Conservation (phyloP, 2,113 vertebrate genomes). For the Semnornis frantzii region DNA sequence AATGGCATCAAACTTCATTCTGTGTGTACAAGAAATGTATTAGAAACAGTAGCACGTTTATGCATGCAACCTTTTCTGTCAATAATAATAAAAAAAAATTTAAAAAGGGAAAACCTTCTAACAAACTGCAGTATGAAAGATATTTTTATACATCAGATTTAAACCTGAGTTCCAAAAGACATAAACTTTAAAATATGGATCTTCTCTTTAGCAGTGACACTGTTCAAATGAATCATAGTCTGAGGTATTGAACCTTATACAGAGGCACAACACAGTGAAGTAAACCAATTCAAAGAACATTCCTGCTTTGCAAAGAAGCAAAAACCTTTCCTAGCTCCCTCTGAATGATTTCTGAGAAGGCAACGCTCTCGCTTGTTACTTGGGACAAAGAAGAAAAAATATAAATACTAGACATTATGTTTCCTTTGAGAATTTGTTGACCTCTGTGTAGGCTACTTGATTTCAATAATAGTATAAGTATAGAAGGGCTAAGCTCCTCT, state of each 20-base stretch:
- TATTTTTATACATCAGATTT: not conserved
- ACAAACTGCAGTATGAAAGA: slow-evolving; percentile 12
- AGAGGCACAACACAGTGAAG: not conserved
- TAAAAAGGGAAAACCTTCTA: not conserved
- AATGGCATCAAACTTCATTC: not conserved
- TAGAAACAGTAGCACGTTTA: not conserved
- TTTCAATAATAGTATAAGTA: not conserved
- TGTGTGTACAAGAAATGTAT: not conserved
- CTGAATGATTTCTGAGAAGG: slow-evolving; percentile 23
- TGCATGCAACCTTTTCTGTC: not conserved
- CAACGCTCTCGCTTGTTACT: not conserved
- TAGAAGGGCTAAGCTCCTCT: not conserved
- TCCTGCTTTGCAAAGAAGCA: not conserved
- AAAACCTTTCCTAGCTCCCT: not conserved
- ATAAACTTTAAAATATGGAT: not conserved
- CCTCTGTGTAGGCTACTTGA: not conserved
- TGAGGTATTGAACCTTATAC: not conserved
- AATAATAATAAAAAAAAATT: not conserved
- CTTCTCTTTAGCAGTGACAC: not conserved
- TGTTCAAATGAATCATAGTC: not conserved
- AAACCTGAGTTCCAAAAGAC: not conserved
- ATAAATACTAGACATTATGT: not conserved
- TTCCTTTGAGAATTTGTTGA: not conserved
- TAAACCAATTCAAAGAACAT: not conserved
- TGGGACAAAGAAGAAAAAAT: not conserved